These are phyloP conservation scores for Scomber scombrus DNA, from an alignment of 2,113 vertebrate species.

Conservation along the genomic window DNA sequence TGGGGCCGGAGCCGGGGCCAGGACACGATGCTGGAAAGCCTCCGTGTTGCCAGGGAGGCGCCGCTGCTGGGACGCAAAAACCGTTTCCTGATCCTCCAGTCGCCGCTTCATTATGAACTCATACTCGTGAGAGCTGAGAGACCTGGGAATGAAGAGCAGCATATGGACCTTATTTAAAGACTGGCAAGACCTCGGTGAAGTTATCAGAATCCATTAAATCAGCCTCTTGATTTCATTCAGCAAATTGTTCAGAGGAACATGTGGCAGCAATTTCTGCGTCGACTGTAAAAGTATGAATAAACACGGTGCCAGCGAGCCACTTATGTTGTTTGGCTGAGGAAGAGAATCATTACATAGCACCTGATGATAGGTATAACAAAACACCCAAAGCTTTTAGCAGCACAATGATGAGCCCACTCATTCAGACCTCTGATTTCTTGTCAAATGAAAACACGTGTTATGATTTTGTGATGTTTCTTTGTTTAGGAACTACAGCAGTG, in stretches of 20 bases:
- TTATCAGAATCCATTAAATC: slow-evolving; percentile 26
- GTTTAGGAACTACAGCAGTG: background rate
- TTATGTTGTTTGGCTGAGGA: slow-evolving; percentile 8
- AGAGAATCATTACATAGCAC: background rate
- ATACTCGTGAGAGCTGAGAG: slow-evolving; percentile 86
- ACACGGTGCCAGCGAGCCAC: slow-evolving; percentile 26
- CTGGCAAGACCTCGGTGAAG: background rate
- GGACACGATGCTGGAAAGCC: slow-evolving; percentile 94
- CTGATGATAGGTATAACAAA: background rate
- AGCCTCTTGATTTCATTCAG: slow-evolving; percentile 14
- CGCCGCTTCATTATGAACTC: slow-evolving; percentile 99
- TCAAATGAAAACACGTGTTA: background rate
- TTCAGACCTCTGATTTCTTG: slow-evolving; percentile 1
- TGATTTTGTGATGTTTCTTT: background rate
- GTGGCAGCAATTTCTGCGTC: slow-evolving; percentile 15
- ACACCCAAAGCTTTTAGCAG: slow-evolving; percentile 14
- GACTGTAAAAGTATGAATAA: slow-evolving; percentile 22
- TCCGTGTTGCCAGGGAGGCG: slow-evolving; percentile 89
- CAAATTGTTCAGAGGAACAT: background rate
- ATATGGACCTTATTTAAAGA: slow-evolving; percentile 27
- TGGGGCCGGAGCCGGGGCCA: slow-evolving; percentile 92
- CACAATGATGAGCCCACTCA: background rate
- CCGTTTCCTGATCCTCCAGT: slow-evolving; percentile 96
- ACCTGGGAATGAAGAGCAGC: slow-evolving; percentile 59
- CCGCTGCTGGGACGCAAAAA: slow-evolving; percentile 94